Evolutionary conservation across 2,888 invertebrate genomes (phyloP), one percentile per base, ranked within the genome.

Genomic region (Polyploca ridens): DNA sequence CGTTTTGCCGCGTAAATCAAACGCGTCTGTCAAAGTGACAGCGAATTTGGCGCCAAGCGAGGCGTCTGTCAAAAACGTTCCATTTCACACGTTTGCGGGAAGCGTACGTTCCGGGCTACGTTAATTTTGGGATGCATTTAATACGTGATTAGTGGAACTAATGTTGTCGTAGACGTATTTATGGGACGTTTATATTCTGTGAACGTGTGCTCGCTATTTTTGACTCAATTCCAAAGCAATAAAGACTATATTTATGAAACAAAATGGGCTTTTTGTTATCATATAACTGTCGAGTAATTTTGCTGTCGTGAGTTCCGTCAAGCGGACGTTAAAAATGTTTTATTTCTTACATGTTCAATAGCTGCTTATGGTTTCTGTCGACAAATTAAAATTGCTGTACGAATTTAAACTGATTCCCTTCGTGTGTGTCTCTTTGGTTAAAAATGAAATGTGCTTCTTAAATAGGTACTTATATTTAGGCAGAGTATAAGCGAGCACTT

Each of bases 31-130:
- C 87, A 83, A 64, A 76, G 76, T 83, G 86, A 89, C 90, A 89
- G 88, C 75, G 75, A 86, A 87, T 89, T 89, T 87, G 89, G 90
- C 89, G 89, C 87, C 88, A 87, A 88, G 71, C 77, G 76, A 69
- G 74, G 74, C 64, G 72, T 62, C 74, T 76, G 75, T 78, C 76
- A 76, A 71, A 73, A 57, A 58, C 76, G 74, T 78, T 81, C 79
- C 77, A 72, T 79, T 81, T 79, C 76, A 82, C 79, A 79, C 77
- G 69, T 75, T 69, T 69, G 54, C 54, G 66, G 14, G 62, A 66
- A 41, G 64, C 64, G 58, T 62, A 61, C 64, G 64, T 70, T 65
- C 69, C 63, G 54, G 67, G 66, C 66, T 62, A 72, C 76, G 82
- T 61, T 61, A 61, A 85, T 83, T 82, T 85, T 82, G 74, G 79